Evolutionary conservation across 64 coral and sea anemone genomes (phyloP).

Genomic region (Astreopora myriophthalma): DNA sequence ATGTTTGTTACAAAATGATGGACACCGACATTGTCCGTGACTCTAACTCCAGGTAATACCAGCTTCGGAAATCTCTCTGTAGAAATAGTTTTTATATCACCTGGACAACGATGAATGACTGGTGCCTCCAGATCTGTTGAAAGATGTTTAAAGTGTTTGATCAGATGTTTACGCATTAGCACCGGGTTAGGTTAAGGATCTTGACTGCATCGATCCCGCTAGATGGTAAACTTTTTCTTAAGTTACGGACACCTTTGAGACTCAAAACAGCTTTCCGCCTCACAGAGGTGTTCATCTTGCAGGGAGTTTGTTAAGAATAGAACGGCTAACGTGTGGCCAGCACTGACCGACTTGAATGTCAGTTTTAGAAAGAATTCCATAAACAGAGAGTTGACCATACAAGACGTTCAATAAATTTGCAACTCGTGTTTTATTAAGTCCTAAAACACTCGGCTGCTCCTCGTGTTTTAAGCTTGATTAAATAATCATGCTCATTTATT

Average conservation of each 20-base stretch:
- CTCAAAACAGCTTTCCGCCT: neutral
- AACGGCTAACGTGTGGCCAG: neutral
- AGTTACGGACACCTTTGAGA: neutral
- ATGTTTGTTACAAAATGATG: neutral
- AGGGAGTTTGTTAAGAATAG: neutral
- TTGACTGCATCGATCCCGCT: neutral
- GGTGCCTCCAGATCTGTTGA: slow-evolving; percentile 43
- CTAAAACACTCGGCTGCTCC: too few species aligned
- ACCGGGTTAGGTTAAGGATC: neutral
- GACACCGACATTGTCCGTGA: slow-evolving; percentile 46
- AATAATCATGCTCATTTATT: too few species aligned
- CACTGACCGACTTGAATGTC: neutral
- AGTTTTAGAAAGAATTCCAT: neutral
- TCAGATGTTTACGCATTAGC: neutral
- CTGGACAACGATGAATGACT: neutral
- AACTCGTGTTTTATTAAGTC: too few species aligned
- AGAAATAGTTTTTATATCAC: neutral
- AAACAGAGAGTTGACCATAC: too few species aligned
- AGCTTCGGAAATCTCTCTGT: neutral
- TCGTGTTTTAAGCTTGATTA: too few species aligned
- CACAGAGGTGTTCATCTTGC: neutral
- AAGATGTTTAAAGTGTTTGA: neutral
- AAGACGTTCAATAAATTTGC: too few species aligned
- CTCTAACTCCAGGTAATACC: neutral
- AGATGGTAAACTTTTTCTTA: neutral